Evolutionary conservation across 2,113 vertebrate species (phyloP).

Genomic region (Dipodomys merriami): DNA sequence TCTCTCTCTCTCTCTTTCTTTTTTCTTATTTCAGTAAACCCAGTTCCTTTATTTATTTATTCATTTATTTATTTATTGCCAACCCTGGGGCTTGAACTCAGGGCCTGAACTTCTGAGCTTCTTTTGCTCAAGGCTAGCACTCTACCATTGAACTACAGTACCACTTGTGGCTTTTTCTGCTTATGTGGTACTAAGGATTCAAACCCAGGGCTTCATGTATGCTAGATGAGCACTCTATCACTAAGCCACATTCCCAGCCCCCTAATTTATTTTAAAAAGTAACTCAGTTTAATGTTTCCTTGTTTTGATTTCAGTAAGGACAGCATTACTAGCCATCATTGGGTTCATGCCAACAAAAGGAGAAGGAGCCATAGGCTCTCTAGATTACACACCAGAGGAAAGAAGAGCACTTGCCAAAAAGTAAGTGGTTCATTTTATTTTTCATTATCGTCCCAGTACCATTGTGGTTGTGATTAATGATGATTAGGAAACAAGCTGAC

Average conservation of each 20-base stretch:
- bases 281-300: constrained; percentile 50
- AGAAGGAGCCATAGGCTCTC: constrained; percentile 98
- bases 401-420: constrained; percentile 97
- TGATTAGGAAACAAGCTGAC: not conserved
- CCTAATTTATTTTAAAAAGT: constrained; percentile 22
- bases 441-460: not conserved
- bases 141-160: too few species aligned
- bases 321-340: constrained; percentile 97
- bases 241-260: too few species aligned
- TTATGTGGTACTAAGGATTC: too few species aligned
- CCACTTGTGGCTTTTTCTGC: too few species aligned
- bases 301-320: constrained; percentile 92
- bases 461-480: not conserved
- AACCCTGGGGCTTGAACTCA: not conserved
- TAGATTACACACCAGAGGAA: constrained; percentile 98
- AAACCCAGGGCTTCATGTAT: too few species aligned
- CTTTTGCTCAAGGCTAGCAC: too few species aligned
- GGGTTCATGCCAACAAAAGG: constrained; percentile 99
- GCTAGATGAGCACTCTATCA: too few species aligned
- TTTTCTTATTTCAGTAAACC: constrained; percentile 12
- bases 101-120: too few species aligned
- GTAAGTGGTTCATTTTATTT: constrained; percentile 86
- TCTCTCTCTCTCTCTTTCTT: not conserved
- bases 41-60: not conserved
- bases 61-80: not conserved